Evolutionary conservation across 2,888 invertebrate genomes (phyloP), one percentile per base, ranked within the genome.

Genomic region (Alcis repandata): DNA sequence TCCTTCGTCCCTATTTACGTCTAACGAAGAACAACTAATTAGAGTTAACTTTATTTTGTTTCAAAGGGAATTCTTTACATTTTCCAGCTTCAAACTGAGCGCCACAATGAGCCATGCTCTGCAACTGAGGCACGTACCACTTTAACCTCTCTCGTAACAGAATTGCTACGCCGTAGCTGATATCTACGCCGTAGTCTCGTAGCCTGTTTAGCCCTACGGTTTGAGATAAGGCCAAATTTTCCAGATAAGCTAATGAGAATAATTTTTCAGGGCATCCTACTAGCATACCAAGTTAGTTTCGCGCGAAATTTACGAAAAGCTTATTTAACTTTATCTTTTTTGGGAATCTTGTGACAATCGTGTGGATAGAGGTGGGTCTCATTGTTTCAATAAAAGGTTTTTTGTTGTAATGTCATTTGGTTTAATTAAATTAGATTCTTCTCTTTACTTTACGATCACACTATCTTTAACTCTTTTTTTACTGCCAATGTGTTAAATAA

Each of bases 221-320:
- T 60, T 76, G 72, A 86, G 89, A 90, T 90, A 90, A 90, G 88
- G 67, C 73, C 76, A 79, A 83, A 84, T 84, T 79, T 88, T 77
- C 71, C 73, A 87, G 91, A 90, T 90, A 89, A 84, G 84, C 82
- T 87, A 89, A 90, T 88, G 88, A 86, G 85, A 78, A 83, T 83
- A 84, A 87, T 84, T 88, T 89, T 85, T 79, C 79, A 76, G 51
- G 73, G 69, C 70, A 67, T 72, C 77, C 72, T 75, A 80, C 79
- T 80, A 78, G 85, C 82, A 85, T 88, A 82, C 74, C 79, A 80
- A 84, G 74, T 73, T 77, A 60, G 65, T 66, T 57, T 66, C n/a
- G 32, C 45, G 33, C 20, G 20, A 56, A 57, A 51, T 71, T 62
- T 58, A 15, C 48, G 49, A 53, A 38, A 52, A 63, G 53, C 36